Base-by-base conservation (phyloP, 2,888 invertebrate genomes). In the Digitonthophagus gazella region DNA sequence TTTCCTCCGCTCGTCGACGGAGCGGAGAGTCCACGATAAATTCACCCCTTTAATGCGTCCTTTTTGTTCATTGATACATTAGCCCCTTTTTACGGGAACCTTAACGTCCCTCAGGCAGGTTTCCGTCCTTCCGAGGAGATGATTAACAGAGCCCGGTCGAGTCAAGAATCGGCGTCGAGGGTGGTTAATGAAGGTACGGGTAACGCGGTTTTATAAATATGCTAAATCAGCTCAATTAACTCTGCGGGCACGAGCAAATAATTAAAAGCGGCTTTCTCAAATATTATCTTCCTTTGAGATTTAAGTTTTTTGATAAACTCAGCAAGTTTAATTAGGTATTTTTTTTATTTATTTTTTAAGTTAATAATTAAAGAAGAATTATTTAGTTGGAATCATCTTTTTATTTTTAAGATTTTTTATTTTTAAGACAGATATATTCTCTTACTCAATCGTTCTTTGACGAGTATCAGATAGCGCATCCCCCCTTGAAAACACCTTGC, bases 151-250 rank as follows among this genome's bases (percentile, higher is more conserved):
- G 11, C 28, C 6, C 28, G 11, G 28, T 8, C 11, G 28, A 44
- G 11, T 44, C 28, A 44, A 44, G 28, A 44, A 44, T 44, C 28
- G 11, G 28, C 28, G 28, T 44, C 28, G 28, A 5, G 3, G 3
- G 28, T 11, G 28, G 28, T 44, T 44, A 44, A 44, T 44, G 28
- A 44, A 44, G 28, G 28, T 44, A 44, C 6, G 28, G 28, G 11
- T 44, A 44, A 44, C 28, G 28, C 11, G 28, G 6, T 8, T 6
- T 44, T 44, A 61, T 61, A 61, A 61, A 61, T 61, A 61, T 61
- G 61, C 61, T 19, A 61, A 61, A 61, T 61, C 61, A 61, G 61
- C 61, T 18, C 20, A 61, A 61, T 61, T 61, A 61, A 61, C 61
- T 18, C 8, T n/a, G n/a, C 61, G 61, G 20, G n/a, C 5, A n/a